Evolutionary conservation across 1,140 invertebrate species (phyloP).

Genomic region (Tribolium castaneum): DNA sequence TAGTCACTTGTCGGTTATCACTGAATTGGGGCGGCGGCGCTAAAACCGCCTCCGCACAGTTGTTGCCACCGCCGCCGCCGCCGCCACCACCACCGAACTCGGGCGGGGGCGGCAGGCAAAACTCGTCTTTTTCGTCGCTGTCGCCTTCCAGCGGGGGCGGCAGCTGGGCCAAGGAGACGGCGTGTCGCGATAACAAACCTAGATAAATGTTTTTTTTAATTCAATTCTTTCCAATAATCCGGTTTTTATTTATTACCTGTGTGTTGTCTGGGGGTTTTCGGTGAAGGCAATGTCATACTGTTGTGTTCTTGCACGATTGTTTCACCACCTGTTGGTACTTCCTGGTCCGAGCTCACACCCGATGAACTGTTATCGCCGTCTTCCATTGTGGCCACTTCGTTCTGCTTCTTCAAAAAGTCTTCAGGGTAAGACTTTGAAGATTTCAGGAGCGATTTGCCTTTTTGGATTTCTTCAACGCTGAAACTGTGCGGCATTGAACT

Average conservation of each 20-base stretch:
- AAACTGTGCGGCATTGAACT: conserved; percentile 84
- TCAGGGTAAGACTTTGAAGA: conserved; percentile 87
- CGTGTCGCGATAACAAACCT: conserved; percentile 72
- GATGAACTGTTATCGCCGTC: conserved; percentile 89
- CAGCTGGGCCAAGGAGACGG: conserved; percentile 81
- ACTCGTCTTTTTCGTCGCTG: conserved; percentile 73
- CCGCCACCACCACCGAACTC: conserved; percentile 72
- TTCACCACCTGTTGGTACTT: conserved; percentile 66
- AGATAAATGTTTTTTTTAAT: conserved; percentile 11
- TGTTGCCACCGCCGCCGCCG: conserved; percentile 61
- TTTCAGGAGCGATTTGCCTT: conserved; percentile 83
- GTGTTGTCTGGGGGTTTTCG: conserved; percentile 56
- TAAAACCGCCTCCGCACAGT: conserved; percentile 67
- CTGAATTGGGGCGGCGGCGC: conserved; percentile 80
- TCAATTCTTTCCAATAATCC: too few species aligned
- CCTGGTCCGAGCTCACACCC: conserved; percentile 87
- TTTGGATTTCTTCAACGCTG: conserved; percentile 89
- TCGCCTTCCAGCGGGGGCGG: conserved; percentile 85
- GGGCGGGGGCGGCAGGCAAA: conserved; percentile 82
- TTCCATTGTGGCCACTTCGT: conserved; percentile 68
- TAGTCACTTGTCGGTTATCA: conserved; percentile 68
- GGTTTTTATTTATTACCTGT: conserved; percentile 45
- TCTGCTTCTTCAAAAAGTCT: conserved; percentile 74
- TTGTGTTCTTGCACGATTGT: conserved; percentile 63
- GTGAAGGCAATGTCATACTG: conserved; percentile 49